Base-by-base conservation (phyloP, 2,888 invertebrate genomes). In the Chrysomela aeneicollis region DNA sequence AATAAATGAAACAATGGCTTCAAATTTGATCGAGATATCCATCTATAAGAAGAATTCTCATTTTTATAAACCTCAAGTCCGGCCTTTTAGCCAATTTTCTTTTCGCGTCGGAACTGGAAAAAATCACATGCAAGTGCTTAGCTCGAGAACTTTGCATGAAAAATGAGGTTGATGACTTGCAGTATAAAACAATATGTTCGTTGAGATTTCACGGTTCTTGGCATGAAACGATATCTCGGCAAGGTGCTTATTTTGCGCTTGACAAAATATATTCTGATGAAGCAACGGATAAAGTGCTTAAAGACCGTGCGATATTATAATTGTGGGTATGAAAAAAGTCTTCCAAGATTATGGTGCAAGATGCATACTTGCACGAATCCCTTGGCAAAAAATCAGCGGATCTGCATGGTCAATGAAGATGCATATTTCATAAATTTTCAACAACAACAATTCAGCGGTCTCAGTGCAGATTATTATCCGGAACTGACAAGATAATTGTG, bases 131-230 rank as follows among this genome's bases (percentile, higher is more conserved):
- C 42, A 15, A 42, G 15, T 42, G 9, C 42, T 10, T 12, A 42
- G 15, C n/a, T 42, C 42, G 32, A 35, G 10, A 4, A 42, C 42
- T 15, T n/a, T 42, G 42, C 2, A 42, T 3, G 3, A 42, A n/a
- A 42, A n/a, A 15, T 10, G 42, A 76, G 77, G 78, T 78, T 78
- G 77, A 75, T 76, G 77, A 77, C 78, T 75, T 35, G 73, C 26
- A 73, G 72, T 74, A 76, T 74, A 72, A 76, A 74, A 77, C 75
- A 77, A 76, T 77, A 76, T 76, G 75, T 35, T 35, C 32, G 32
- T 5, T 75, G 73, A 78, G 74, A 77, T 77, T 77, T 78, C 74
- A 77, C 77, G 77, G 76, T 78, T 72, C 73, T 72, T 76, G 78
- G 73, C 73, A 76, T 72, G 73, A 74, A 75, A 76, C 73, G 74